These are phyloP conservation scores for Zaprionus inermis DNA, from an alignment of 1,140 invertebrate species.

Conservation along the genomic window DNA sequence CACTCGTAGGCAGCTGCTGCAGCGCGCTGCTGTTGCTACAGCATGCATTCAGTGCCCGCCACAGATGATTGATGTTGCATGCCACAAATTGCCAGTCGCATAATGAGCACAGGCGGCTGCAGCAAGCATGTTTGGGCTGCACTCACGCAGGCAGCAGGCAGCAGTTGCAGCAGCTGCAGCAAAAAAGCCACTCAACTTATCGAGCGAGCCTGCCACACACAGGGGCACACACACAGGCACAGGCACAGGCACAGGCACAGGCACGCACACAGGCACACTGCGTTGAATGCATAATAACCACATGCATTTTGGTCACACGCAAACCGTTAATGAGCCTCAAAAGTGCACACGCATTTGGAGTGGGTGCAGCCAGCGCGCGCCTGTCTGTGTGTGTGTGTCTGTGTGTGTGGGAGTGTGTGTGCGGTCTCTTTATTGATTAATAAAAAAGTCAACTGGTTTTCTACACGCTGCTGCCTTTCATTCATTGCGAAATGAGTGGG, in stretches of 20 bases:
- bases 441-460: conserved; percentile 37
- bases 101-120: conserved; percentile 51
- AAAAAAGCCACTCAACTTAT: conserved; percentile 63
- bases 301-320: conserved; percentile 69
- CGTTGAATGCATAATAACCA: conserved; percentile 56
- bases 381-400: conserved; percentile 11
- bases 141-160: conserved; percentile 53
- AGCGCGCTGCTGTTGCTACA: neutral
- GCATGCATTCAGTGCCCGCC: neutral
- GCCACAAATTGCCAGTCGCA: conserved; percentile 5
- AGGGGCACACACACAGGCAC: conserved; percentile 19
- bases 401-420: conserved; percentile 23
- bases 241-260: conserved; percentile 17
- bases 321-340: conserved; percentile 80
- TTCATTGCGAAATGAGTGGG: conserved; percentile 7
- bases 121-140: conserved; percentile 65
- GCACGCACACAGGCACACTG: conserved; percentile 19
- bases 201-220: conserved; percentile 47
- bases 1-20: conserved; percentile 3
- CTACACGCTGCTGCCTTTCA: neutral
- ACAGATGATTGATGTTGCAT: conserved; percentile 32
- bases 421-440: conserved; percentile 75
- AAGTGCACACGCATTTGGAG: conserved; percentile 66
- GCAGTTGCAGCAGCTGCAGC: conserved; percentile 23
- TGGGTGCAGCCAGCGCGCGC: conserved; percentile 29